Conservation (phyloP, 2,888 invertebrate genomes). For the Brachypterus glaber region DNA sequence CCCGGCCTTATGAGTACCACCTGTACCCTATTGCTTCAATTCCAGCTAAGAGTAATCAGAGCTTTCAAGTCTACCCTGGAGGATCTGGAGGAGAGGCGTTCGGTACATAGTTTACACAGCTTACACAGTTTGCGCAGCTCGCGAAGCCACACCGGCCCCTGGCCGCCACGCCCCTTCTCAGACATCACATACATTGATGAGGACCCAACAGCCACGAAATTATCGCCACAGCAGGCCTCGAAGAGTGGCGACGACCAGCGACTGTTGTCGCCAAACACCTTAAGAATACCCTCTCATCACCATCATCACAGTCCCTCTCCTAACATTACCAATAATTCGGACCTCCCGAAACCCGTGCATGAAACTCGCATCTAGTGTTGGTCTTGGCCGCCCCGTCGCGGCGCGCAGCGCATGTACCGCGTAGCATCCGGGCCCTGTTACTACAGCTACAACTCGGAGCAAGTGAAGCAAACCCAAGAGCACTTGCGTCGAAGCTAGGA, state of each 20-base stretch:
- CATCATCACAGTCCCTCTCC: constrained; percentile 46
- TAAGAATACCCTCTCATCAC: constrained; percentile 41
- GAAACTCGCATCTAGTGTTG: constrained; percentile 59
- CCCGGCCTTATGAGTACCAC: constrained; percentile 40
- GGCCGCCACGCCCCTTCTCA: constrained; percentile 56
- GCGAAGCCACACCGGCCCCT: constrained; percentile 63
- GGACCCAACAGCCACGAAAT: constrained; percentile 37
- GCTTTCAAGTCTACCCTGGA: constrained; percentile 99
- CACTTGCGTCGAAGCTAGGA: no score
- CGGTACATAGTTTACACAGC: constrained; percentile 94
- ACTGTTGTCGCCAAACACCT: constrained; percentile 40
- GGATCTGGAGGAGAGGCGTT: constrained; percentile 98
- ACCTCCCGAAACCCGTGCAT: constrained; percentile 57
- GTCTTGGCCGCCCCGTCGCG: constrained; percentile 35
- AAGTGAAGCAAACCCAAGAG: no score
- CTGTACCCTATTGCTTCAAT: no score
- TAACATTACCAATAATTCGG: constrained; percentile 45
- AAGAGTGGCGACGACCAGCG: constrained; percentile 37
- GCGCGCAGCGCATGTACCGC: no score
- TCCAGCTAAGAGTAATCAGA: constrained; percentile 99
- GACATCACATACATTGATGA: constrained; percentile 66
- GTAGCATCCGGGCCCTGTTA: no score
- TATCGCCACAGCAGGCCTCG: constrained; percentile 34
- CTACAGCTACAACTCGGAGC: no score
- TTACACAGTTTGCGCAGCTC: constrained; percentile 76